Evolutionary conservation across 2,888 invertebrate genomes (phyloP), one percentile per base, ranked within the genome.

Genomic region (Hirtodrosophila alboralis): DNA sequence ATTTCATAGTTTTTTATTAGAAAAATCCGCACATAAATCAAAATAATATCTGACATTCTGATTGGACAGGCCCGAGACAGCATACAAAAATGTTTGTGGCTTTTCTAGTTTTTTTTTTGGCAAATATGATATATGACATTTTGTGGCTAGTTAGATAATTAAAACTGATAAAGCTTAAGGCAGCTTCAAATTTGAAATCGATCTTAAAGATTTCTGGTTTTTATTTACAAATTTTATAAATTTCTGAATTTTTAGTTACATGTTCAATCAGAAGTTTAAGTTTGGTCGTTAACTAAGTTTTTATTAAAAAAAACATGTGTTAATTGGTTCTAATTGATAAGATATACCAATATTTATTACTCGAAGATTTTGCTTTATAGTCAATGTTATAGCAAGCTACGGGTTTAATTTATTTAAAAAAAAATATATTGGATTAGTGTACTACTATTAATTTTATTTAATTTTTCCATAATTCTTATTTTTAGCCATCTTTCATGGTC

Each of bases 371-470:
- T 1, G 13, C 4, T 59, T 51, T 41, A 30, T 37, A 12, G 14
- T 23, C 27, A 26, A n/a, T 30, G 37, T 13, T 60, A 40, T 52
- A 47, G 43, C 60, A 67, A 43, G 18, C n/a, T n/a, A n/a, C n/a
- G n/a, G n/a, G n/a, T n/a, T n/a, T n/a, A n/a, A n/a, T n/a, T n/a
- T n/a, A n/a, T n/a, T n/a, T n/a, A n/a, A n/a, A n/a, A n/a, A n/a
- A n/a, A n/a, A n/a, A n/a, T n/a, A n/a, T n/a, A n/a, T n/a, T n/a
- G n/a, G n/a, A n/a, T n/a, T n/a, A n/a, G n/a, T n/a, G n/a, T n/a
- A n/a, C n/a, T n/a, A n/a, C n/a, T n/a, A n/a, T n/a, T n/a, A n/a
- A n/a, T n/a, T n/a, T n/a, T n/a, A n/a, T n/a, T n/a, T n/a, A n/a
- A n/a, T n/a, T n/a, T n/a, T n/a, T n/a, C n/a, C n/a, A n/a, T n/a